A percentile compares a stretch with the other conserved stretches of the same genome.
Conservation (phyloP, 2,888 invertebrate genomes). For the Biston betularia region DNA sequence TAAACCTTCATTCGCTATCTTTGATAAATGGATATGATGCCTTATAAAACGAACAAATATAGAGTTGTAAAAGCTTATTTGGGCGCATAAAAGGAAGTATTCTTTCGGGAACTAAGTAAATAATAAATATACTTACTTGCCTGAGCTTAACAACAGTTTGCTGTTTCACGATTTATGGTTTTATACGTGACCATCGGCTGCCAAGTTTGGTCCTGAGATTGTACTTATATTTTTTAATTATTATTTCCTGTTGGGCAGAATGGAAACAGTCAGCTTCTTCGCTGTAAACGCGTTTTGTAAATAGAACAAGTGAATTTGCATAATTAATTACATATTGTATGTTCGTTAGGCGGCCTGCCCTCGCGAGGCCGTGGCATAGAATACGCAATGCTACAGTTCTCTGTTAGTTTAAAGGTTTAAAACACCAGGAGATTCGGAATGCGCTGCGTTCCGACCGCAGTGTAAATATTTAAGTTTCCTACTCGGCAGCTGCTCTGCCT, state of each 20-base stretch:
- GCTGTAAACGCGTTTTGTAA: slow-evolving; percentile 14
- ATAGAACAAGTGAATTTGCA: slow-evolving; percentile 23
- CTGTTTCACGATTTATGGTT: slow-evolving; percentile 20
- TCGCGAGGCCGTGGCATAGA: slow-evolving; percentile 17
- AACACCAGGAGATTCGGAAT: slow-evolving; percentile 52
- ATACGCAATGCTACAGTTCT: slow-evolving; percentile 44
- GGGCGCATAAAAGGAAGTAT: slow-evolving; percentile 41
- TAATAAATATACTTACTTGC: slow-evolving; percentile 25
- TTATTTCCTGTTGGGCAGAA: neutral
- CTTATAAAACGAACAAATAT: slow-evolving; percentile 43
- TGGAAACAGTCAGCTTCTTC: neutral
- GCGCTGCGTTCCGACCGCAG: slow-evolving; percentile 65
- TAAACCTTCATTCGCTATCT: slow-evolving; percentile 50
- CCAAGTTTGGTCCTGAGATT: neutral
- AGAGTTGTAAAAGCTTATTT: slow-evolving; percentile 40
- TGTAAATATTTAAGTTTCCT: slow-evolving; percentile 75
- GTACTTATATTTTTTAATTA: neutral
- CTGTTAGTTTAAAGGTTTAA: slow-evolving; percentile 54
- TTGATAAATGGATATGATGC: slow-evolving; percentile 42
- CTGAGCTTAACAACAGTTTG: slow-evolving; percentile 21
- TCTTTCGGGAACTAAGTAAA: slow-evolving; percentile 25
- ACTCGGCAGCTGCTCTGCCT: slow-evolving; percentile 53
- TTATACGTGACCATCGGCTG: slow-evolving; percentile 1
- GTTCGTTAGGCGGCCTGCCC: slow-evolving; percentile 26
- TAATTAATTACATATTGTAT: slow-evolving; percentile 30